These are phyloP conservation scores for Nephrotoma appendiculata DNA, from an alignment of 2,888 invertebrate genomes.

Conservation along the genomic window DNA sequence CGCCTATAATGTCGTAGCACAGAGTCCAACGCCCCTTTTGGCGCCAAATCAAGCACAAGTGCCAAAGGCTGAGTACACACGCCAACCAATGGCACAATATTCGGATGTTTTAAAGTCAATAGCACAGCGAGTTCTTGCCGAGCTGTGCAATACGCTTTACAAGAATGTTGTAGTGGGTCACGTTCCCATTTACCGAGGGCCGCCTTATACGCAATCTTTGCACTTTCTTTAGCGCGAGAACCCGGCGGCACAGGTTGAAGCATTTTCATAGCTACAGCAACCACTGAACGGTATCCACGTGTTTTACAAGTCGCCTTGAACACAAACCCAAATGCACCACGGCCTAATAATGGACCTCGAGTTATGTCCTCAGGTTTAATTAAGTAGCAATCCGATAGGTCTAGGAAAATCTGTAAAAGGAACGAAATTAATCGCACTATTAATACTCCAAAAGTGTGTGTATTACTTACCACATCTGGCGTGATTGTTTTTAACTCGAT, in stretches of 20 bases:
- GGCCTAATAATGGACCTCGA: conserved; percentile 62
- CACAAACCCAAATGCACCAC: conserved; percentile 98
- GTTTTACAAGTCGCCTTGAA: conserved; percentile 63
- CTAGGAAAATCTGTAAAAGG: conserved; percentile 55
- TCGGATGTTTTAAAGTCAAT: conserved; percentile 67
- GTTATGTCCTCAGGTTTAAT: conserved; percentile 72
- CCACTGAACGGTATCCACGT: conserved; percentile 38
- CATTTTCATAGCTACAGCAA: conserved; percentile 87
- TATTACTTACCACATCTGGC: conserved; percentile 64
- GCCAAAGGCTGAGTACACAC: conserved; percentile 81
- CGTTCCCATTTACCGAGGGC: conserved; percentile 84
- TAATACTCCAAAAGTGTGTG: neutral
- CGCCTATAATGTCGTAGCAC: conserved; percentile 72
- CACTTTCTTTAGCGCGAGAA: conserved; percentile 31
- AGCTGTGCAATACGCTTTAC: conserved; percentile 92
- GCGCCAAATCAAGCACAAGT: conserved; percentile 79
- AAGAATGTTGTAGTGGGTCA: conserved; percentile 81
- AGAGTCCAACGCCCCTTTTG: conserved; percentile 77
- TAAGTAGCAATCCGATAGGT: conserved; percentile 67
- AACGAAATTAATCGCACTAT: conserved; percentile 3
- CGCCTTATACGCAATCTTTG: conserved; percentile 37
- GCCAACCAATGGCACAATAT: conserved; percentile 86
- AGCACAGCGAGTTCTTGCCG: conserved; percentile 88
- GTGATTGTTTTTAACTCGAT: conserved; percentile 67
- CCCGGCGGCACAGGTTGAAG: conserved; percentile 85